Conservation (phyloP, 2,888 invertebrate species). For the Hipparchia semele region DNA sequence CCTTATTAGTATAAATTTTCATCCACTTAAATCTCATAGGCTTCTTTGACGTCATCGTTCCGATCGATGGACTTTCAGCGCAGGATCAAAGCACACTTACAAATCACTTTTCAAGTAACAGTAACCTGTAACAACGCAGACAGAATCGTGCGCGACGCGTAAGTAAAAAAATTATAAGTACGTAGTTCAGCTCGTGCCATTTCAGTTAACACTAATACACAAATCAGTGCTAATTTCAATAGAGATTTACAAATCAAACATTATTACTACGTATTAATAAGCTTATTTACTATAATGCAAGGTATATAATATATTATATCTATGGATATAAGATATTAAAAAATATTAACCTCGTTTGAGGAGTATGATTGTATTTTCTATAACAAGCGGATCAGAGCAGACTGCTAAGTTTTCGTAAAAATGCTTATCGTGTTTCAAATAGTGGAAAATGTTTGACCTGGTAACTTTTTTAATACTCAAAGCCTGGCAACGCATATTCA, state of each 20-base stretch:
- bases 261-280: background rate
- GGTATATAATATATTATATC: too few relatives aligned
- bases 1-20: too few relatives aligned
- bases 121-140: too few relatives aligned
- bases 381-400: background rate
- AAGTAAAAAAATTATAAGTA: background rate
- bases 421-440: background rate
- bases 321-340: background rate
- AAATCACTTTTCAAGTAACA: background rate
- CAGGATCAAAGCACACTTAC: background rate
- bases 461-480: too few relatives aligned
- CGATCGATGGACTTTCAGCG: too few relatives aligned
- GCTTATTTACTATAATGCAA: background rate
- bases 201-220: background rate
- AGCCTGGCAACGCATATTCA: too few relatives aligned
- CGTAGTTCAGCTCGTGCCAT: slow-evolving; percentile 10
- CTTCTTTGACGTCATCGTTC: too few relatives aligned
- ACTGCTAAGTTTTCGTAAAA: background rate
- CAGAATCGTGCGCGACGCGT: background rate
- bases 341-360: background rate
- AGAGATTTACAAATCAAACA: slow-evolving; percentile 9
- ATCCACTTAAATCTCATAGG: too few relatives aligned
- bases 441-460: too few relatives aligned
- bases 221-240: background rate
- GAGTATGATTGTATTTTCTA: background rate